These are phyloP conservation scores for Perca schrenkii DNA, from an alignment of 2,113 vertebrate species.

Conservation along the genomic window DNA sequence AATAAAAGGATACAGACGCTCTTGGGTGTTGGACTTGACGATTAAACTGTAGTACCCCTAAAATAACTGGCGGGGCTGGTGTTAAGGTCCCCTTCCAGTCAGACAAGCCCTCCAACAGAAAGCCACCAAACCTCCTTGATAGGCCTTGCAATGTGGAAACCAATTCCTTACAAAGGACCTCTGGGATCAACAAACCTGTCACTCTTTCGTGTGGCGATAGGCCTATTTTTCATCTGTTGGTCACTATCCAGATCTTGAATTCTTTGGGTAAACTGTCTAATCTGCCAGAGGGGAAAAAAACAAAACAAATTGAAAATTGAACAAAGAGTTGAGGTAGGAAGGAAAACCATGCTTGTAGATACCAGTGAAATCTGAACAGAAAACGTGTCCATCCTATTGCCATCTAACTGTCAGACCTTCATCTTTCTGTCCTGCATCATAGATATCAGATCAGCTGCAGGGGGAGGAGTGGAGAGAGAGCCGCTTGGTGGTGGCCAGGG, in stretches of 20 bases:
- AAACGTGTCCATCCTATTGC: not conserved
- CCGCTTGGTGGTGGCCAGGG: constrained; percentile 8
- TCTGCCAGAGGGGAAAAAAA: not conserved
- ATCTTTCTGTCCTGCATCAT: not conserved
- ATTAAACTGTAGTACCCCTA: too few species aligned
- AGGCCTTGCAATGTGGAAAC: not conserved
- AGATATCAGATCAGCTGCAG: constrained; percentile 4
- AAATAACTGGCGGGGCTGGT: too few species aligned
- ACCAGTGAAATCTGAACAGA: not conserved
- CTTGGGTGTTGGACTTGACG: too few species aligned
- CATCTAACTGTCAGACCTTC: not conserved
- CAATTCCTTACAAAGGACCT: not conserved
- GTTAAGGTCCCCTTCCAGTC: not conserved
- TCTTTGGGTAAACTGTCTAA: too few species aligned
- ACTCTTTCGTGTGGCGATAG: not conserved
- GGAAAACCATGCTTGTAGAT: not conserved
- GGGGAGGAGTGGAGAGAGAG: not conserved
- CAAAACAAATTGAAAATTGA: not conserved
- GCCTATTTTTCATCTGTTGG: not conserved
- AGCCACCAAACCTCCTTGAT: not conserved
- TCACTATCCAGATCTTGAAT: not conserved
- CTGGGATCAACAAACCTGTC: not conserved
- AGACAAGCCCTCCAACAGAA: not conserved
- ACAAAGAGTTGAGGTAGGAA: not conserved
- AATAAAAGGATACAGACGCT: too few species aligned